These are phyloP conservation scores for Sussaba pulchella DNA, from an alignment of 2,888 invertebrate genomes.

Conservation along the genomic window DNA sequence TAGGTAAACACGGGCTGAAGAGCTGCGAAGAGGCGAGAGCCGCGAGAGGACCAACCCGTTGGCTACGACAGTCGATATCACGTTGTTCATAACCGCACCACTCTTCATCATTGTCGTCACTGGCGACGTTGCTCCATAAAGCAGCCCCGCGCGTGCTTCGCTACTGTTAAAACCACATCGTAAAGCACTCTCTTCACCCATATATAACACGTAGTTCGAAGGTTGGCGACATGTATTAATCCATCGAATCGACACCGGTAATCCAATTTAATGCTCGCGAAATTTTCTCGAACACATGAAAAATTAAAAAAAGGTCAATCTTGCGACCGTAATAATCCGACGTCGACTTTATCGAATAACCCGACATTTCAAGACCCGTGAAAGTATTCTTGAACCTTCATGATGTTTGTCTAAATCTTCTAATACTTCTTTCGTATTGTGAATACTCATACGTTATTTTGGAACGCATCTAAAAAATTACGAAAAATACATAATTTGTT, in stretches of 20 bases:
- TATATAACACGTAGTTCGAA: conserved; percentile 5
- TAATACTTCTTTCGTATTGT: no score
- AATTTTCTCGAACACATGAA: neutral
- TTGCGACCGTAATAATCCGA: no score
- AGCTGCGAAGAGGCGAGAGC: neutral
- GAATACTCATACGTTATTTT: no score
- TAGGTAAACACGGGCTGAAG: conserved; percentile 23
- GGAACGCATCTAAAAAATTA: no score
- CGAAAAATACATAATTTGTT: no score
- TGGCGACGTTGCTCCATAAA: conserved; percentile 26
- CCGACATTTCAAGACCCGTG: no score
- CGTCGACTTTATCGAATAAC: no score
- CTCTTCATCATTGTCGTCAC: conserved; percentile 41
- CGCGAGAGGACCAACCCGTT: neutral
- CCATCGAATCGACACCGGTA: neutral
- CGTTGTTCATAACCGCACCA: conserved; percentile 44
- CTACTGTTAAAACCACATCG: neutral
- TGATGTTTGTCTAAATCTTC: no score
- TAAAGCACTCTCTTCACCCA: conserved; percentile 25
- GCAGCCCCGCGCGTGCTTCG: neutral
- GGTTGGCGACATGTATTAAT: neutral
- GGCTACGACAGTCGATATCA: conserved; percentile 36
- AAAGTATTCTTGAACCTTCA: no score
- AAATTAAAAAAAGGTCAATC: no score
- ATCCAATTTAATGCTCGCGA: neutral